Conservation (phyloP, 2,888 invertebrate genomes). For the Nesidiocoris tenuis region DNA sequence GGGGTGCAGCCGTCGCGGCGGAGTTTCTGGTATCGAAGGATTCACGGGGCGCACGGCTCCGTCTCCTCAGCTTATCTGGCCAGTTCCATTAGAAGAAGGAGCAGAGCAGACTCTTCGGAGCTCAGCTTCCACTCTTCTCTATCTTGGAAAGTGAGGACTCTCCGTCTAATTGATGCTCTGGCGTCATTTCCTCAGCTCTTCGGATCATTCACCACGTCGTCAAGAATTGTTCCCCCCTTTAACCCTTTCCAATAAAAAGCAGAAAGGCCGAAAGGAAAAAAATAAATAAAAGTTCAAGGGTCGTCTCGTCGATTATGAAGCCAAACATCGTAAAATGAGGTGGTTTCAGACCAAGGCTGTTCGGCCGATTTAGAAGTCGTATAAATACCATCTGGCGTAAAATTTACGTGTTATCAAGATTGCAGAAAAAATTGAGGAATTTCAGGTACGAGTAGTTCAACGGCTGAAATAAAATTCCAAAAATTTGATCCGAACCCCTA, state of each 20-base stretch:
- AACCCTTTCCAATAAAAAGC: constrained; percentile 10
- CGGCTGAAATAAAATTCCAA: too few species aligned
- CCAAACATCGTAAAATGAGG: too few species aligned
- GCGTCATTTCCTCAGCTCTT: constrained; percentile 23
- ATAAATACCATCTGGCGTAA: too few species aligned
- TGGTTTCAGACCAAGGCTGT: too few species aligned
- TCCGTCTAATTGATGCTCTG: constrained; percentile 36
- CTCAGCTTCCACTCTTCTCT: constrained; percentile 1
- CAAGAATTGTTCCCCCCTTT: constrained; percentile 17
- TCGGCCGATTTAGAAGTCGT: too few species aligned
- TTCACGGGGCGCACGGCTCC: constrained; percentile 32
- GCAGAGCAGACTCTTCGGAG: background rate
- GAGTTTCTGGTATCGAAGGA: constrained; percentile 10
- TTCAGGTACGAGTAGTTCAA: too few species aligned
- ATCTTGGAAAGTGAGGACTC: constrained; percentile 30
- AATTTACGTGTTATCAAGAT: too few species aligned
- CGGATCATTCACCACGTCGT: constrained; percentile 37
- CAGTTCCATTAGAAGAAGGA: constrained; percentile 34
- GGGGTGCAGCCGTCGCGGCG: constrained; percentile 2
- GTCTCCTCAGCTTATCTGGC: constrained; percentile 12
- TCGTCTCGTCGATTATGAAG: background rate
- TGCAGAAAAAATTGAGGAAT: too few species aligned
- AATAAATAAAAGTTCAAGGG: background rate
- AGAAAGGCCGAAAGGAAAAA: background rate
- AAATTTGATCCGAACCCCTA: too few species aligned